Evolutionary conservation across 2,113 vertebrate genomes (phyloP).

Genomic region (Odocoileus hemionus): DNA sequence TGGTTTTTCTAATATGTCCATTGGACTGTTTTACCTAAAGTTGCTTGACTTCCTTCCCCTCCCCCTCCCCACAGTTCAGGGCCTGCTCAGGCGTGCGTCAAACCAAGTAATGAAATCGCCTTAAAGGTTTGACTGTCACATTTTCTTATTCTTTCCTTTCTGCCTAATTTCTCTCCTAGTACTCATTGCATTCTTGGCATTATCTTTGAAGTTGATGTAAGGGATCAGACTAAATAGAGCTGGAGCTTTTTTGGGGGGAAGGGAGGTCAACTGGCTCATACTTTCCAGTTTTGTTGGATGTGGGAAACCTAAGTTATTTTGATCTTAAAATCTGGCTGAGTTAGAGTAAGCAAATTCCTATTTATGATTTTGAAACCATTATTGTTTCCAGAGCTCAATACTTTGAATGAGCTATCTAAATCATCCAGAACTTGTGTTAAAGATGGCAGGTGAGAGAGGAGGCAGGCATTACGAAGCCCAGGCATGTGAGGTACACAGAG

Average conservation of each 20-base stretch:
- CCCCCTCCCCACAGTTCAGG: background rate
- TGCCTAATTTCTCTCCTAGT: background rate
- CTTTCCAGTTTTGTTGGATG: background rate
- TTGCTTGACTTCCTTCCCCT: background rate
- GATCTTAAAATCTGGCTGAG: constrained; percentile 3
- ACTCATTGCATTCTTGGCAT: background rate
- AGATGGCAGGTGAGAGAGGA: background rate
- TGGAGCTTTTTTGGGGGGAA: background rate
- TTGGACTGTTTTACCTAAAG: background rate
- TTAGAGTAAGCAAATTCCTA: background rate
- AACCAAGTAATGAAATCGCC: background rate
- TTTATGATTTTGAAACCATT: background rate
- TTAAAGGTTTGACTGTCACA: background rate
- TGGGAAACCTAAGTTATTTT: background rate
- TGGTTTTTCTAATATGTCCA: background rate
- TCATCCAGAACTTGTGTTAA: background rate
- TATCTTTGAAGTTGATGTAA: background rate
- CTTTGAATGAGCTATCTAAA: background rate
- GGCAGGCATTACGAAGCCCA: background rate
- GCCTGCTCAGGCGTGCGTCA: background rate
- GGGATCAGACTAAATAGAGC: background rate
- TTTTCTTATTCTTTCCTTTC: constrained; percentile 1
- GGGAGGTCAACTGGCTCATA: background rate
- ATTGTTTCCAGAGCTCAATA: background rate
- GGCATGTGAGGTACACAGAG: background rate